Evolutionary conservation across 1,140 invertebrate species (phyloP), one percentile per base, ranked within the genome.

Genomic region (Conopomorpha cramerella): DNA sequence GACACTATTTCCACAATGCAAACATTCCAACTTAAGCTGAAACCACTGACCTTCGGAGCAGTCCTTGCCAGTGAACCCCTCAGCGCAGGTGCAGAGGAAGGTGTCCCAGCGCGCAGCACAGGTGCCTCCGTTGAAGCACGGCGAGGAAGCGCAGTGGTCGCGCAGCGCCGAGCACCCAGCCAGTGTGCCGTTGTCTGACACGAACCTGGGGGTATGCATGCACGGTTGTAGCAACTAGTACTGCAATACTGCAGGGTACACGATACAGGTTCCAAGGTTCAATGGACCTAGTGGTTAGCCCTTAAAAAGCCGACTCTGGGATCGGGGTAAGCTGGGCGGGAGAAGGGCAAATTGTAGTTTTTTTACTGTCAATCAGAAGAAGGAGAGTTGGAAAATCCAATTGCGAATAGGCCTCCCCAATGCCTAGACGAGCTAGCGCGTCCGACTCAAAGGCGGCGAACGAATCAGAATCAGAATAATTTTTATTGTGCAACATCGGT

Each of bases 101-200:
- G 89, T 90, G 13, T 87, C 87, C 93, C 94, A 98, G 2, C 89
- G 86, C 46, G 98, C 93, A 0, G 76, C 73, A 52, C 96, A 98
- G 2, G 81, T 86, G 1, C 91, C 95, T 30, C 87, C 87, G 76
- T 96, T 92, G 55, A 88, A 85, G 60, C 95, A 97, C 0, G 95
- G 93, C 40, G 81, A 72, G 0, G 89, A 90, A 6, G 77, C 77
- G 65, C 96, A 99, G 30, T 89, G 90, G 0, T 85, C 81, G 25
- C 85, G 76, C 54, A 95, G 95, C 47, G 93, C 89, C 0, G 88
- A 86, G 71, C 96, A 99, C 0, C 96, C 96, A 0, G 85, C 76
- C 1, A 84, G 79, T 0, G 95, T 96, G 0, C 92, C 93, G 63
- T 96, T 94, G 51, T 96, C 91, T 0, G 90, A 89, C 0, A 98